These are phyloP conservation scores for Otus sunia DNA, from an alignment of 2,113 vertebrate species.

Conservation along the genomic window DNA sequence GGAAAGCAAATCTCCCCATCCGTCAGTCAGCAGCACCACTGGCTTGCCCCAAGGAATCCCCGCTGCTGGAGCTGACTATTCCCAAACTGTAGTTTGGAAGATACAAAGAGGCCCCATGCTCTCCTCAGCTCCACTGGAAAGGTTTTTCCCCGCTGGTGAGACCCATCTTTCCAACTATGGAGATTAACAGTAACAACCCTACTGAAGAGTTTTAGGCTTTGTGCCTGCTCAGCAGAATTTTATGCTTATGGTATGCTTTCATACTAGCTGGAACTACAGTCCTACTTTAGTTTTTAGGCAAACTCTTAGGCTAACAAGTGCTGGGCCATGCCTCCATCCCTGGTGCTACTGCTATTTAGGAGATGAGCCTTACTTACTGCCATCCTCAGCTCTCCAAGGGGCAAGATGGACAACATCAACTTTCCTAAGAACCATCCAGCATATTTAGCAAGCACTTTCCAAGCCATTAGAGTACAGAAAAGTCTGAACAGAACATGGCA, in stretches of 20 bases:
- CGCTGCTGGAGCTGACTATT: not conserved
- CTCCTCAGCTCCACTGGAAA: not conserved
- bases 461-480: not conserved
- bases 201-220: not conserved
- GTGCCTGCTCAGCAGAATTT: not conserved
- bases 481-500: not conserved
- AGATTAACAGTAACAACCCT: not conserved
- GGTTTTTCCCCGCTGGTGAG: not conserved
- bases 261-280: not conserved
- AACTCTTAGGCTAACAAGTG: not conserved
- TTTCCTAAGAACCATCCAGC: not conserved
- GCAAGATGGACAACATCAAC: not conserved
- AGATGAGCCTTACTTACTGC: not conserved
- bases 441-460: not conserved
- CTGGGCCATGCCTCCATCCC: not conserved
- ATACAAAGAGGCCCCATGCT: not conserved
- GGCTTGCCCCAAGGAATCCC: rapidly evolving
- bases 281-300: not conserved
- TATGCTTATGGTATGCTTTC: not conserved
- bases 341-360: not conserved
- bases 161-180: not conserved
- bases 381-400: not conserved
- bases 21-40: not conserved
- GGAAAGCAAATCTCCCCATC: not conserved
- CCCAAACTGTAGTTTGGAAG: not conserved